Percentiles rank a stretch among this genome's conserved stretches.
Conservation (phyloP, 2,797 vertebrate genomes). For the Synanceia verrucosa region DNA sequence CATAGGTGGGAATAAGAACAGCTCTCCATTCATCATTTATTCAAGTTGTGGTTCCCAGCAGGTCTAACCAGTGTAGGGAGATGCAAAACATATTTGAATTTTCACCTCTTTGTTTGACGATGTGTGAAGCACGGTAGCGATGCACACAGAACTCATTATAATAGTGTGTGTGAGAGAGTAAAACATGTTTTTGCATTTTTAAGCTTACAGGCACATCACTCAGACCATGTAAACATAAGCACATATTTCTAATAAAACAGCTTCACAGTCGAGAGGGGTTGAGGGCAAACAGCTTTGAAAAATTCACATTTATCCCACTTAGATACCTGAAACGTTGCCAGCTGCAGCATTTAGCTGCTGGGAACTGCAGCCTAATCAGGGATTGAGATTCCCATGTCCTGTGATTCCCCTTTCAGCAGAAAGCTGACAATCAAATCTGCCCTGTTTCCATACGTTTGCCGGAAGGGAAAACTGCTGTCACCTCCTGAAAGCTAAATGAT, state of each 20-base stretch:
- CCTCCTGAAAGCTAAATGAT: neutral
- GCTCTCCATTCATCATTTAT: constrained; percentile 11
- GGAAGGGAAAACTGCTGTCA: neutral
- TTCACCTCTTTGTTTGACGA: constrained; percentile 7
- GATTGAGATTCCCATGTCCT: constrained; percentile 7
- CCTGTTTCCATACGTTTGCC: neutral
- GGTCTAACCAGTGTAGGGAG: constrained; percentile 12
- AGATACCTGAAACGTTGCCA: constrained; percentile 11
- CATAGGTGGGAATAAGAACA: neutral
- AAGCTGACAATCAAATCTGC: constrained; percentile 15
- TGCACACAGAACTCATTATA: neutral
- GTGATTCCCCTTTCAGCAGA: neutral
- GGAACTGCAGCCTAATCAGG: constrained; percentile 12
- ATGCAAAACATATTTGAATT: constrained; percentile 47
- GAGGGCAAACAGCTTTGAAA: neutral
- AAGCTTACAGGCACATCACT: neutral
- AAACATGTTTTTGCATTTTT: neutral
- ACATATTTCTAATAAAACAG: neutral
- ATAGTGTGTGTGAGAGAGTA: no score
- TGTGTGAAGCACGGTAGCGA: neutral
- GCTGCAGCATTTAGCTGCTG: constrained; percentile 13
- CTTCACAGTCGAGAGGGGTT: neutral
- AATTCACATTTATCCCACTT: neutral
- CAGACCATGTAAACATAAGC: neutral
- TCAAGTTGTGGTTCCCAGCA: neutral